Evolutionary conservation across 2,113 vertebrate species (phyloP).

Genomic region (Cacatua alba): DNA sequence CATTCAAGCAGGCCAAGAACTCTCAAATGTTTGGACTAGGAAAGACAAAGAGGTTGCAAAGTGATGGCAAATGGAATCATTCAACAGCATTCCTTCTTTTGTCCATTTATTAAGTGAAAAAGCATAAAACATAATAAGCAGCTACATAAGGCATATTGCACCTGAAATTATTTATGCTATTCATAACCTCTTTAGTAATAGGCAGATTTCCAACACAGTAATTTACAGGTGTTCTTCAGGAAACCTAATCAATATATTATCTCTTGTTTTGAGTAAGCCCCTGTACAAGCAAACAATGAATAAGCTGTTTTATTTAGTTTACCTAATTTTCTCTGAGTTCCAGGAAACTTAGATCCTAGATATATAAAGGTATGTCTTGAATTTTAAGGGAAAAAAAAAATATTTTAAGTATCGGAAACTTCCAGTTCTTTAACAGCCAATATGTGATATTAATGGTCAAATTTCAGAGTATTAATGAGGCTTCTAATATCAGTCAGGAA

Average conservation of each 20-base stretch:
- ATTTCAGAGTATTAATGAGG: slow-evolving; percentile 48
- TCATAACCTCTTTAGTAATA: slow-evolving; percentile 50
- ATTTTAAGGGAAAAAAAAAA: slow-evolving; percentile 54
- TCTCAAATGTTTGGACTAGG: neutral
- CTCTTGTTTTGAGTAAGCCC: slow-evolving; percentile 58
- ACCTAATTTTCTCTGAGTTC: slow-evolving; percentile 47
- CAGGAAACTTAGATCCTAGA: slow-evolving; percentile 33
- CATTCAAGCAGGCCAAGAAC: neutral
- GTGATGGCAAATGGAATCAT: neutral
- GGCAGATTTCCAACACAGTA: slow-evolving; percentile 53
- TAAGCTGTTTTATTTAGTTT: slow-evolving; percentile 43
- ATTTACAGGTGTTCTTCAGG: slow-evolving; percentile 62
- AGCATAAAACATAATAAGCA: slow-evolving; percentile 16
- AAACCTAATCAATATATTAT: slow-evolving; percentile 61
- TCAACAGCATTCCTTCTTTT: slow-evolving; percentile 24
- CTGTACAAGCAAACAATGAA: slow-evolving; percentile 40
- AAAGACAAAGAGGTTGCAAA: neutral
- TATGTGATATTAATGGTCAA: slow-evolving; percentile 58
- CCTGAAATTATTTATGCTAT: slow-evolving; percentile 58
- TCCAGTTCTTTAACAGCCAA: slow-evolving; percentile 69
- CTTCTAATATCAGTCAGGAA: slow-evolving; percentile 58
- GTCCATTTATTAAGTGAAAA: slow-evolving; percentile 7
- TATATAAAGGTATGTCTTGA: slow-evolving; percentile 17
- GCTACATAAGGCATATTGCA: neutral
- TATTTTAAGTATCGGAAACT: slow-evolving; percentile 62